phyloP scores from a whole-genome alignment of 1,140 invertebrate genomes.

The Procambarus virginalis region DNA sequence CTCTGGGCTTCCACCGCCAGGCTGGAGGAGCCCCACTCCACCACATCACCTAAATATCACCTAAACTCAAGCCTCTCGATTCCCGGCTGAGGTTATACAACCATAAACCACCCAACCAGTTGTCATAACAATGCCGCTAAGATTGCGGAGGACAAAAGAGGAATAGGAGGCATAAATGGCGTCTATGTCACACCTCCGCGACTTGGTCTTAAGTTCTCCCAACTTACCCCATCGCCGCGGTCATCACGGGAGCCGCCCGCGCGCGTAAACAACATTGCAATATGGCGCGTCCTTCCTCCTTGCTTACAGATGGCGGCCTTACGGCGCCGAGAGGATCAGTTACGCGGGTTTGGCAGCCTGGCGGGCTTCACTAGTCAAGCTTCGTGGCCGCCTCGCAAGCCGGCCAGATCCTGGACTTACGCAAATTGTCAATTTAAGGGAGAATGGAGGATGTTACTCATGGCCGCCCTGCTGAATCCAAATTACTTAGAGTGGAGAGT shows the following conservation, averaged over 20 bases:
- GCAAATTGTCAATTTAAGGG: conserved; percentile 60
- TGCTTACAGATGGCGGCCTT: conserved; percentile 43
- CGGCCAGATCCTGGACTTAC: conserved; percentile 46
- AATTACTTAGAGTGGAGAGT: conserved; percentile 8
- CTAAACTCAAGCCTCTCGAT: neutral
- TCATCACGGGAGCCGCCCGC: neutral
- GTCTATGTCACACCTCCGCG: neutral
- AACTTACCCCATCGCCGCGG: conserved; percentile 20
- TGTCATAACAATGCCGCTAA: neutral
- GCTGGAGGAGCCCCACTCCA: neutral
- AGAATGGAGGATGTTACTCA: conserved; percentile 47
- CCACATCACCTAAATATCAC: neutral
- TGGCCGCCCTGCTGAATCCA: conserved; percentile 16
- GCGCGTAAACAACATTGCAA: conserved; percentile 37
- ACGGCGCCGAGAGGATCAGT: neutral
- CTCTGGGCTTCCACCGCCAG: neutral
- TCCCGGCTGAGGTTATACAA: neutral
- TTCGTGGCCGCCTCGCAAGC: conserved; percentile 25
- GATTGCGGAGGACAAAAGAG: neutral
- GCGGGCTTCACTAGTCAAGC: conserved; percentile 21
- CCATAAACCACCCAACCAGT: neutral
- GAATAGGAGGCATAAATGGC: neutral
- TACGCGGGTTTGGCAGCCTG: neutral
- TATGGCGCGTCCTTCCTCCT: conserved; percentile 14
- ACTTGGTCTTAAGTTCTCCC: neutral